Base-by-base conservation (phyloP, 37 sponge, comb jelly and placozoan genomes). In the Tethya wilhelma region DNA sequence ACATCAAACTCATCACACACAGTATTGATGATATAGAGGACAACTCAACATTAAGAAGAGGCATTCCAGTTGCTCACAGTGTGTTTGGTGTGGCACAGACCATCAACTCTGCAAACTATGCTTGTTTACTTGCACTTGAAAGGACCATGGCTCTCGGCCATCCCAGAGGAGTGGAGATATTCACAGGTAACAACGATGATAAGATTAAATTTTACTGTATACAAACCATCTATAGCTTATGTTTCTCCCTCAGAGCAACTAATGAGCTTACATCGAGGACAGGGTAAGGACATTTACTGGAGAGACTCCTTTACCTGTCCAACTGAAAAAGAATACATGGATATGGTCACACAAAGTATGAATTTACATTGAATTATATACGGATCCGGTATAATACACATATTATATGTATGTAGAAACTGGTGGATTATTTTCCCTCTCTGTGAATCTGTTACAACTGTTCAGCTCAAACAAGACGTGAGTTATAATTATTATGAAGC, bases 201-300 rank as follows among this genome's bases (percentile, higher is more conserved):
- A 31, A 11, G 8, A 30, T 64, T 64, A n/a, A n/a, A n/a, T n/a
- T n/a, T n/a, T n/a, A n/a, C n/a, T n/a, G 62, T 45, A n/a, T 30
- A 12, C 33, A 23, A 12, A 12, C 19, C 65, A 23, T 12, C 19
- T 64, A 23, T 25, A 9, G 9, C 19, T 12, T 23, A 30, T 19
- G 11, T 64, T 11, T 12, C 65, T 64, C 8, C 11, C 44, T 69
- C 44, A 69, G 69, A 69, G 25, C 85, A 93, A 64, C 56, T 96
- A 71, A 49, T 96, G 63, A 81, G 93, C 79, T 75, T 96, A 0
- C 96, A 96, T 56, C 49, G 77, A 25, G 96, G 96, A 12, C 98
- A 98, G 79, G 98, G 96, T 0, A 89, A 92, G 83, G 96, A 98
- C 78, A 93, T 98, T 41, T 90, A 91, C 69, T 98, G 98, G 96